Evolutionary conservation across 2,113 vertebrate genomes (phyloP).

Genomic region (Pachycephala philippinensis): DNA sequence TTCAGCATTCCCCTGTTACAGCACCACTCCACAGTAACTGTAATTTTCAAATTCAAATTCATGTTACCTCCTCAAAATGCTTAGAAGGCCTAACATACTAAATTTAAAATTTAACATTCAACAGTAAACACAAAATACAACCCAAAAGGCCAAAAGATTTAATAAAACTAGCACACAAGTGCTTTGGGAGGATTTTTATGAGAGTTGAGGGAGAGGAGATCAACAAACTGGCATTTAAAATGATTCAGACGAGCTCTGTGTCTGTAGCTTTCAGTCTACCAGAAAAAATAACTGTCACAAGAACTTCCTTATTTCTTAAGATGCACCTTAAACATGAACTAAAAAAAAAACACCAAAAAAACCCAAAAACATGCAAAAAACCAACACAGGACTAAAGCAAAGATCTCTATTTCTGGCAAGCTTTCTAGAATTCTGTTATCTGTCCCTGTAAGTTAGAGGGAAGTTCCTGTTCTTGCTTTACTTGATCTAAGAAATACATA

Average conservation of each 20-base stretch:
- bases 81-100: neutral
- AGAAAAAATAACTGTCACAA: neutral
- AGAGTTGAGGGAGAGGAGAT: neutral
- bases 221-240: neutral
- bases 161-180: neutral
- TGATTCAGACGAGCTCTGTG: neutral
- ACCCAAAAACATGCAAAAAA: neutral
- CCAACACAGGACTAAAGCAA: neutral
- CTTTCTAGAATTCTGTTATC: neutral
- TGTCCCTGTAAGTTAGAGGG: rapidly evolving
- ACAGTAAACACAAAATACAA: neutral
- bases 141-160: neutral
- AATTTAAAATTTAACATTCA: neutral
- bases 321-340: neutral
- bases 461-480: neutral
- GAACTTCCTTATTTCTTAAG: neutral
- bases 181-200: neutral
- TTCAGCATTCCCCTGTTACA: neutral
- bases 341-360: neutral
- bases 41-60: neutral
- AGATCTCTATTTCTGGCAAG: neutral
- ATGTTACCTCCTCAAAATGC: neutral
- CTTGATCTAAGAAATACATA: neutral
- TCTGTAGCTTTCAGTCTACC: neutral
- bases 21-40: neutral